Base-by-base conservation (phyloP, 2,113 vertebrate species). In the Rutilus rutilus region DNA sequence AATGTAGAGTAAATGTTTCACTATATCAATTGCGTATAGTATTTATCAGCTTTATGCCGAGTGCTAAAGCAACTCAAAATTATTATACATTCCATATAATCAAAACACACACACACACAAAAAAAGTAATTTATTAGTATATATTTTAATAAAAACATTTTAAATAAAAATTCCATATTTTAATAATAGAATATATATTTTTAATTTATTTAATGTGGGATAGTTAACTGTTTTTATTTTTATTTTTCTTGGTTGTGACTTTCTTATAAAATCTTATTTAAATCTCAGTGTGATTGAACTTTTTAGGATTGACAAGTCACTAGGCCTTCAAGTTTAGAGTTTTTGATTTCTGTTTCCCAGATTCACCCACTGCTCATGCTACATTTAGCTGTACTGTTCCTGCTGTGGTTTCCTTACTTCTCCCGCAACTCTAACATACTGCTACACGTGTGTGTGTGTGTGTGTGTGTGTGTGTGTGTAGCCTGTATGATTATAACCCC, bases 401-500 rank as follows among this genome's bases (percentile, higher is more conserved):
- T 80, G 64, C 80, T 90, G 77, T 75, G 82, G 85, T 86, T 85
- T 89, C 62, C 77, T 81, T 25, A 59, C 76, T 52, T 78, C 42
- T 59, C 30, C 64, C 62, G 57, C 67, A 83, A 77, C 79, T 73
- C 71, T 78, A 83, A 60, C 62, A 25, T 81, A 77, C 67, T 85
- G 52, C 69, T 21, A 54, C 19, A 21, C 6, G 77, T 83, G 73
- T 77, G 75, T 78, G 39, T 60, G 67, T 74, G 69, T 73, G 73
- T 76, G 57, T 82, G 60, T 59, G 75, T 84, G 17, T 81, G 86
- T 84, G 84, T 88, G 78, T 82, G 64, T 84, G 69, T 84, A 52
- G 78, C 86, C 86, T 86, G 89, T 91, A 88, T 90, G 39, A 91
- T 91, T 93, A 89, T 89, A 91, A 91, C 89, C 88, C 92, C 89